Conservation (phyloP, 2,888 invertebrate species). For the Orgyia antiqua region DNA sequence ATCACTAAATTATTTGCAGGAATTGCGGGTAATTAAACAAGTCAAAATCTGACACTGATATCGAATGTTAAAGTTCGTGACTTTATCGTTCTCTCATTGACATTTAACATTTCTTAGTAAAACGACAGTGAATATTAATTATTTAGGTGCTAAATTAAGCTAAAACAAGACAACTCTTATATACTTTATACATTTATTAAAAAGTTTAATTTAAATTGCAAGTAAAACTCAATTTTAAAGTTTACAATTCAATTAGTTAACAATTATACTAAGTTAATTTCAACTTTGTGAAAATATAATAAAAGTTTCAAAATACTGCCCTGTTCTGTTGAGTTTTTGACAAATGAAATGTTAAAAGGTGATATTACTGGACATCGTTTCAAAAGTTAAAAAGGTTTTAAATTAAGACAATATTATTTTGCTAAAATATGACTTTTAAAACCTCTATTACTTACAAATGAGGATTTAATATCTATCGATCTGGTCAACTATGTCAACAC, state of each 20-base stretch:
- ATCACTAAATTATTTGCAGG: no score
- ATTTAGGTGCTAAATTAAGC: background rate
- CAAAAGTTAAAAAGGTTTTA: background rate
- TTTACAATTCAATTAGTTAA: conserved; percentile 30
- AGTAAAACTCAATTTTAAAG: conserved; percentile 22
- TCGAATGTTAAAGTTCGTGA: no score
- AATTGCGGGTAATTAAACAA: no score
- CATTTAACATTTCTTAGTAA: no score
- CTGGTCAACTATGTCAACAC: no score
- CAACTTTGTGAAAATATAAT: conserved; percentile 22
- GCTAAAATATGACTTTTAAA: no score
- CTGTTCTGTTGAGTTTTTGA: conserved; percentile 17
- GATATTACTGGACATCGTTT: background rate
- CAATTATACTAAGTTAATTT: conserved; percentile 26
- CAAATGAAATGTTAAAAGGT: conserved; percentile 7
- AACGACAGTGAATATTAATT: no score
- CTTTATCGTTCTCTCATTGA: no score
- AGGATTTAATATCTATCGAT: no score
- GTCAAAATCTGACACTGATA: no score
- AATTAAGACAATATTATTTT: no score
- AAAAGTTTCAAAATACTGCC: conserved; percentile 21
- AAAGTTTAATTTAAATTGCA: conserved; percentile 23
- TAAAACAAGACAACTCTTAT: conserved; percentile 3
- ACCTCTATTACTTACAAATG: no score
- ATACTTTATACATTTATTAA: conserved; percentile 11